Evolutionary conservation across 2,888 invertebrate species (phyloP), one percentile per base, ranked within the genome.

Genomic region (Machimus atricapillus): DNA sequence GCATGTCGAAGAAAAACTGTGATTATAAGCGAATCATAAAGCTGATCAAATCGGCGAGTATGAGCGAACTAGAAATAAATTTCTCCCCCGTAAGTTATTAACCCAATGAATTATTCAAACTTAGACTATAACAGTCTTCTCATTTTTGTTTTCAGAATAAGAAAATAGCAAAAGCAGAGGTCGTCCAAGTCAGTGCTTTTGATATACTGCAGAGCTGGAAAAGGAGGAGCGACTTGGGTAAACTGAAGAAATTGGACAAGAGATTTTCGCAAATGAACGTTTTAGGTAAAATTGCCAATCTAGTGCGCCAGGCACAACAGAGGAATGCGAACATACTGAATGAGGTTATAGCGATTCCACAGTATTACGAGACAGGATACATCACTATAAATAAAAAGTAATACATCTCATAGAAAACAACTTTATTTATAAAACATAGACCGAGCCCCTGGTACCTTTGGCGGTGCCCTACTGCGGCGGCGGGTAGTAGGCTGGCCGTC

Each of bases 351-450:
- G 90, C 90, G 89, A 92, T 93, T 90, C 92, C 92, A 87, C 92
- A 92, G 91, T 93, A 92, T 91, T 93, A 93, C 89, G 90, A 90
- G 87, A 90, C 90, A 90, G 92, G 92, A 87, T 91, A 91, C 90
- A 90, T 93, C 87, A 91, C 90, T 88, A 90, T 92, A 89, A 90
- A 91, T 87, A 92, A 91, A 88, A 91, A 90, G 89, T 90, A 90
- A 90, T 90, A 90, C 88, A 87, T 86, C 58, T 76, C 76, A 79
- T 76, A 82, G 7, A 87, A 73, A 46, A 83, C 81, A 37, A 56
- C 37, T 83, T 83, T 83, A 66, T 58, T 81, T 83, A 37, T 66
- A 66, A 46, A 83, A 83, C 37, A 82, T 82, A 27, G 52, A 52
- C n/a, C 56, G 14, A 14, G 7, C 66, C 14, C 19, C 23, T 79